Evolutionary conservation across 2,797 vertebrate genomes (phyloP), one percentile per base, ranked within the genome.

Genomic region (Lithobates pipiens): DNA sequence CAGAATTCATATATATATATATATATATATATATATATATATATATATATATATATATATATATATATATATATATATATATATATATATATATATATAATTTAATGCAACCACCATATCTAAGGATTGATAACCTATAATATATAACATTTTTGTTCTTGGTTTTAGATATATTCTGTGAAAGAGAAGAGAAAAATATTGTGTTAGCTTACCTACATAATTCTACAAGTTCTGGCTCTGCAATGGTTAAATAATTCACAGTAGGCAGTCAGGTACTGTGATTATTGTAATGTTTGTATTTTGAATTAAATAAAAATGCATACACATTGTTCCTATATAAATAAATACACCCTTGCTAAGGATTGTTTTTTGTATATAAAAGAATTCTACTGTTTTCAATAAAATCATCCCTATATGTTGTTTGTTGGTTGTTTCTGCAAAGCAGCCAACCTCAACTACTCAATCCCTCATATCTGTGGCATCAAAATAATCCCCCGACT

Each of bases 401-500:
- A 23, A 27, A 50, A 69, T 61, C 54, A 61, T 70, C 25, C 27
- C 18, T 70, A 50, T 29, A 78, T 29, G 39, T 68, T 79, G 32
- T 79, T 25, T 32, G 50, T 25, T 16, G 68, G 23, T 80, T 80
- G 44, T 57, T 80, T 71, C 29, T 23, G 11, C 21, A 80, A 71
- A 80, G 10, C 25, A 80, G 10, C 7, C 29, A 61, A 11, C n/a
- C 44, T 61, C 11, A 21, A 29, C 46, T 80, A 25, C 69, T 72
- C 11, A 23, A 81, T 72, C 44, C 29, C 23, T 71, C 23, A 72
- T 50, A 81, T 81, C 79, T 71, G 70, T 25, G 63, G n/a, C 34
- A 74, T 25, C 23, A 74, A 83, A 84, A 50, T 29, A 67, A 83
- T 50, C 81, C 36, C 61, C 27, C 39, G 73, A 67, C 73, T 61